Base-by-base conservation (phyloP, 2,888 invertebrate genomes). In the Rotaria sp. region DNA sequence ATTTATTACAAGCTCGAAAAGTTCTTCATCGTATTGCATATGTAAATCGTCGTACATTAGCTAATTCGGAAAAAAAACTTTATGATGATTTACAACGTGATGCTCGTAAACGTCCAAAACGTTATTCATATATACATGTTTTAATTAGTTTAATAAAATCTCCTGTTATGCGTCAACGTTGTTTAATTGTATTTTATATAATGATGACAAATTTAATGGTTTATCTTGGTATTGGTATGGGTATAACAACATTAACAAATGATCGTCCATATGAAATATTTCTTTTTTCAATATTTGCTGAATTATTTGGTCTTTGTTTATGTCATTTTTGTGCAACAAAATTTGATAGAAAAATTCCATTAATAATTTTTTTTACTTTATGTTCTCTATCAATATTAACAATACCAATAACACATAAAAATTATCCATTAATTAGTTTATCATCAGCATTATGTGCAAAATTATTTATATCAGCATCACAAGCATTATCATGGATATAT, bases 211-310 rank as follows among this genome's bases (percentile, higher is more conserved):
- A 84, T 50, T 52, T 86, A 26, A 84, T 84, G 52, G 67, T 84
- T 11, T 86, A 86, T 84, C 50, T 86, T 38, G 86, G 86, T 35
- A 67, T 86, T 38, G 86, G 86, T n/a, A 86, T 86, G 86, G 84
- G 86, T 38, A 86, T 86, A 15, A 86, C 84, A 80, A n/a, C 80
- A 26, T 15, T 80, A n/a, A 41, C 41, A 24, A 41, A 41, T 26
- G 45, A 41, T 21, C 41, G 45, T 13, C 80, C 80, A 7, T 80
- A 80, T n/a, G 26, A 80, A 26, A 80, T 80, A 26, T 80, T 80
- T 80, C 26, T 45, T n/a, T 26, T 80, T 13, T 41, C 80, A 13
- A 13, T 45, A 5, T 80, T 80, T 80, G n/a, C 80, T 26, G 85
- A 85, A 59, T 86, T 86, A 50, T 38, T 86, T 21, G 84, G 86